phyloP scores from a whole-genome alignment of 1,140 invertebrate genomes.

The Phymorhynchus buccinoides region DNA sequence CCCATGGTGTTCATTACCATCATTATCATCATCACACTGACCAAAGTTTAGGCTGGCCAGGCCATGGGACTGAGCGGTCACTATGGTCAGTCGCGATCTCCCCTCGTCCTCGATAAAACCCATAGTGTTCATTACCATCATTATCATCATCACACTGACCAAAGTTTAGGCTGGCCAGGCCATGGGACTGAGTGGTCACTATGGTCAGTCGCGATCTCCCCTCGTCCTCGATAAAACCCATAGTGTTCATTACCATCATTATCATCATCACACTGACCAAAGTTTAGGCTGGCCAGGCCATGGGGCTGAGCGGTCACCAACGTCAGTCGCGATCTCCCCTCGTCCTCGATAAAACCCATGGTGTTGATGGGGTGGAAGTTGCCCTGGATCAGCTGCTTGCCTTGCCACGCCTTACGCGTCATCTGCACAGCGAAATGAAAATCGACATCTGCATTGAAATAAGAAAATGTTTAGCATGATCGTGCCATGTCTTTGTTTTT shows the following conservation, averaged over 20 bases:
- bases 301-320: conserved; percentile 61
- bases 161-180: conserved; percentile 62
- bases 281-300: conserved; percentile 63
- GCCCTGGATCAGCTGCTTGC: conserved; percentile 92
- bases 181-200: conserved; percentile 61
- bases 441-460: no score
- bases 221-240: conserved; percentile 86
- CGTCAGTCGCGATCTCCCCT: conserved; percentile 71
- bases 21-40: no score
- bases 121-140: no score
- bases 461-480: no score
- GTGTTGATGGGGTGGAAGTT: conserved; percentile 97
- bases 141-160: no score
- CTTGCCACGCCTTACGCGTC: conserved; percentile 83
- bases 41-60: conserved; percentile 61
- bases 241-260: no score
- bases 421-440: conserved; percentile 79
- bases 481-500: no score
- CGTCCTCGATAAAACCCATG: conserved; percentile 87
- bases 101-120: conserved; percentile 85
- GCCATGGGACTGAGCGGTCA: conserved; percentile 63
- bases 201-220: conserved; percentile 73
- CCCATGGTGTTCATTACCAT: no score
- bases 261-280: no score
- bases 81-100: conserved; percentile 72